Conservation (phyloP, 2,113 vertebrate species). For the Ceyx margarethae region DNA sequence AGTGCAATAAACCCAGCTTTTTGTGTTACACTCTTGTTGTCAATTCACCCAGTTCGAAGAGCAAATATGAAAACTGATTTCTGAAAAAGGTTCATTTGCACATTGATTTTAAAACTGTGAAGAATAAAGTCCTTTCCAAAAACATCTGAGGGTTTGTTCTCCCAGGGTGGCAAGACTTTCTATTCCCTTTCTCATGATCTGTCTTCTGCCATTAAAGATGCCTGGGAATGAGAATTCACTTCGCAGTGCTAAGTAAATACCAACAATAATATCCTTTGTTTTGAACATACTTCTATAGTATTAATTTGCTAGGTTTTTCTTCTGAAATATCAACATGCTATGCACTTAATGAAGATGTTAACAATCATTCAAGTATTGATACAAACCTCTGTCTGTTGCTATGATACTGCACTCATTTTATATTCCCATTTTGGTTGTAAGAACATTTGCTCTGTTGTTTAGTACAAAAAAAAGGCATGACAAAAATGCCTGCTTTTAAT, state of each 20-base stretch:
- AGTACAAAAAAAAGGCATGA: neutral
- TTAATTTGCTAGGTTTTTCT: conserved; percentile 15
- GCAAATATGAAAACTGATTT: neutral
- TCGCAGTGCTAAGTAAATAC: neutral
- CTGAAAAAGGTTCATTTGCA: neutral
- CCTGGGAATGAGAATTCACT: neutral
- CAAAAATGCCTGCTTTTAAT: neutral
- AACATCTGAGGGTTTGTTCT: neutral
- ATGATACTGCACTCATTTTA: conserved; percentile 24
- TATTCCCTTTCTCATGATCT: neutral
- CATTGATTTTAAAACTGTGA: neutral
- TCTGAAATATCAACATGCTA: neutral
- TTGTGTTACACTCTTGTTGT: neutral
- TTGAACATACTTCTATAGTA: neutral
- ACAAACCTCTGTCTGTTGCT: conserved; percentile 44
- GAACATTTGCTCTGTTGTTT: conserved; percentile 15
- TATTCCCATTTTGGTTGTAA: conserved; percentile 38
- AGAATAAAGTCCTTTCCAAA: neutral
- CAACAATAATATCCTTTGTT: neutral
- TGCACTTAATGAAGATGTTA: neutral
- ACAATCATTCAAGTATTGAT: conserved; percentile 29
- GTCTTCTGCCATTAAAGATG: neutral
- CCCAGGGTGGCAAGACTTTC: neutral
- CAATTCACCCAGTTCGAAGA: neutral
- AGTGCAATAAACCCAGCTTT: neutral